phyloP scores from a whole-genome alignment of 2,113 vertebrate genomes.

The Colinus virginianus region DNA sequence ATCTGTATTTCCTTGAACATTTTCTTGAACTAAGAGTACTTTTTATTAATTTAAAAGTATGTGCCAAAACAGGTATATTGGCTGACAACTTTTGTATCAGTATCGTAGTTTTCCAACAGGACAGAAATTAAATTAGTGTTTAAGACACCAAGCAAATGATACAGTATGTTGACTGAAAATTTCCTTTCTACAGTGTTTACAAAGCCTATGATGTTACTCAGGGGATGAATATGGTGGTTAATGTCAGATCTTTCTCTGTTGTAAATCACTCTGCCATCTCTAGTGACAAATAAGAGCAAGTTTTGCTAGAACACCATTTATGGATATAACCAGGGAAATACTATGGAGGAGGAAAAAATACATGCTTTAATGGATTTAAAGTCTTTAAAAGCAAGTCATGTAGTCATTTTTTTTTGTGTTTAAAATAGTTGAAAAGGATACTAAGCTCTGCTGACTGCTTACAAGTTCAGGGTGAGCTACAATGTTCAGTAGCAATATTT shows the following conservation, averaged over 20 bases:
- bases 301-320: slow-evolving; percentile 6
- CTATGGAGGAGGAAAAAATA: neutral
- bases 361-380: neutral
- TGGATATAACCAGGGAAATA: neutral
- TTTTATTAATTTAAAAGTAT: neutral
- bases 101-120: neutral
- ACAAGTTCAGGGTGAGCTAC: neutral
- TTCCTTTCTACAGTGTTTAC: neutral
- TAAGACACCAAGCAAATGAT: neutral
- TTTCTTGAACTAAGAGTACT: neutral
- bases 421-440: neutral
- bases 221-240: neutral
- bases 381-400: neutral
- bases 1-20: neutral
- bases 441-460: neutral
- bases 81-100: neutral
- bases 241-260: neutral
- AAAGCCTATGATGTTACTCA: neutral
- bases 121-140: neutral
- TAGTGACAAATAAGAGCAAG: slow-evolving; percentile 1
- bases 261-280: neutral
- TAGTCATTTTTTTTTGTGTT: neutral
- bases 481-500: neutral
- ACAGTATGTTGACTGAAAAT: neutral
- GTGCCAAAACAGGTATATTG: neutral